These are phyloP conservation scores for Pachyuromys duprasi DNA, from an alignment of 2,797 vertebrate species.

Conservation along the genomic window DNA sequence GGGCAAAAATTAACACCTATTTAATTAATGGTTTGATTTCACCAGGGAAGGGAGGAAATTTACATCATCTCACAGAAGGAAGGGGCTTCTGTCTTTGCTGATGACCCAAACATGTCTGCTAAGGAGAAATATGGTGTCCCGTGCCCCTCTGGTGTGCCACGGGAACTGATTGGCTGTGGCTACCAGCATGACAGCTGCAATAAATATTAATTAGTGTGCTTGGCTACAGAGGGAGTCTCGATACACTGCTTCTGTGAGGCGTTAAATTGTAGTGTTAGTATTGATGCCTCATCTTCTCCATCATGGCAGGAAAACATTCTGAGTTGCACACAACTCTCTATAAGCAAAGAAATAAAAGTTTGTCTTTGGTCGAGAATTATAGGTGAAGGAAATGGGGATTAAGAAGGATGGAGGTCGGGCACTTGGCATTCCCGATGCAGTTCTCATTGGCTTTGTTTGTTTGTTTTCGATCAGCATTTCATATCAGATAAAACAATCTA, in stretches of 20 bases:
- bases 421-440: conserved; percentile 37
- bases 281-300: conserved; percentile 90
- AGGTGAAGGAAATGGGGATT: conserved; percentile 72
- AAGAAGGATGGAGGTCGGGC: conserved; percentile 47
- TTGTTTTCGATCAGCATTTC: conserved; percentile 77
- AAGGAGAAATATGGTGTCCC: conserved; percentile 90
- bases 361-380: conserved; percentile 83
- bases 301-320: conserved; percentile 88
- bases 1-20: conserved; percentile 87
- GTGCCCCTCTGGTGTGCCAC: conserved; percentile 90
- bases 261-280: conserved; percentile 92
- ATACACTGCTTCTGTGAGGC: conserved; percentile 90
- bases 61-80: conserved; percentile 83
- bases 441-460: background rate
- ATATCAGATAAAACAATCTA: conserved; percentile 66
- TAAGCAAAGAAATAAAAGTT: conserved; percentile 85
- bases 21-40: conserved; percentile 90
- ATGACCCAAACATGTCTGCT: conserved; percentile 91
- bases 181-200: conserved; percentile 91
- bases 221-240: conserved; percentile 90
- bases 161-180: conserved; percentile 90
- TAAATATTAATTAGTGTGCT: conserved; percentile 93
- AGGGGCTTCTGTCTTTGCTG: conserved; percentile 89
- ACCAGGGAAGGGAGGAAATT: conserved; percentile 86
- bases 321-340: conserved; percentile 82